Conservation (phyloP, 23 tunicate species). For the Botrylloides violaceus region DNA sequence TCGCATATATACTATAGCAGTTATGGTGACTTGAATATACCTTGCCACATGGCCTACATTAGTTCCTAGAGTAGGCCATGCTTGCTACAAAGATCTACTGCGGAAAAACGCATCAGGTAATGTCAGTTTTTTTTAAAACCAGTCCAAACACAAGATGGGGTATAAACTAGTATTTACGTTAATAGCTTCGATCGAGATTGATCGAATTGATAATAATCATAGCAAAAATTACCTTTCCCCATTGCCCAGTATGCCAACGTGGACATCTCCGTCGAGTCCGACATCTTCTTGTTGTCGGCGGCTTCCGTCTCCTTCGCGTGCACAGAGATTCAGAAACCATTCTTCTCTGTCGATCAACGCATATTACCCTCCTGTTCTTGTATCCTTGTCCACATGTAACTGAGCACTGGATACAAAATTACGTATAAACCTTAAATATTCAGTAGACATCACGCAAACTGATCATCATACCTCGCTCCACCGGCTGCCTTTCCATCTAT, state of each 20-base stretch:
- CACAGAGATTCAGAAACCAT: slow-evolving; percentile 45
- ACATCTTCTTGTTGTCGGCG: slow-evolving; percentile 35
- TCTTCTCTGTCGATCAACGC: slow-evolving; percentile 29
- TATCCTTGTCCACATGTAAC: slow-evolving; percentile 74
- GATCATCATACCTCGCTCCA: slow-evolving; percentile 90
- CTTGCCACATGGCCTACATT: too few relatives aligned
- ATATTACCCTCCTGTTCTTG: slow-evolving; percentile 50
- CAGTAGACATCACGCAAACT: too few relatives aligned
- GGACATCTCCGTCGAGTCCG: slow-evolving; percentile 74
- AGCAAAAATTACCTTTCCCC: slow-evolving; percentile 44
- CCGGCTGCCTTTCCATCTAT: slow-evolving; percentile 67
- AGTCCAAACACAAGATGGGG: too few relatives aligned
- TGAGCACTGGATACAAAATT: slow-evolving; percentile 51
- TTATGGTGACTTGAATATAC: too few relatives aligned
- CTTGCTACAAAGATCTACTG: too few relatives aligned
- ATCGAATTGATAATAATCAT: background rate
- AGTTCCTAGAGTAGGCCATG: too few relatives aligned
- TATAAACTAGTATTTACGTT: background rate
- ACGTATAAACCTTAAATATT: too few relatives aligned
- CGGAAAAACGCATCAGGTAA: too few relatives aligned
- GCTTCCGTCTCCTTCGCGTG: slow-evolving; percentile 34
- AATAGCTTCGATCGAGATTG: background rate
- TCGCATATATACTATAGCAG: too few relatives aligned
- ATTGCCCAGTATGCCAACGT: slow-evolving; percentile 63
- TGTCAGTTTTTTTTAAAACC: too few relatives aligned